Conservation (phyloP, 1,140 invertebrate genomes). For the Mya arenaria region DNA sequence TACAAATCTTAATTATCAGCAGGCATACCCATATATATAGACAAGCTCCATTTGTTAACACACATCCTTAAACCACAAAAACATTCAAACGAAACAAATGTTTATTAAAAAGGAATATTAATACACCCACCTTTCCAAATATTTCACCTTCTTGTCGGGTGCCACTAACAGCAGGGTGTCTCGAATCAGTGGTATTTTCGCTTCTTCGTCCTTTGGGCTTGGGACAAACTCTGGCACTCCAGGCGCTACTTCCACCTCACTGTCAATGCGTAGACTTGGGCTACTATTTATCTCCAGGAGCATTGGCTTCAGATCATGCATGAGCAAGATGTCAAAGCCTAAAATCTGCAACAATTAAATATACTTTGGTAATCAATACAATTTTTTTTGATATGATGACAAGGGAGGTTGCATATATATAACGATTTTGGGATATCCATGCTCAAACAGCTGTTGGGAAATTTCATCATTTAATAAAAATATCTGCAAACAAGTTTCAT, state of each 20-base stretch:
- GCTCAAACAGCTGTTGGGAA: no score
- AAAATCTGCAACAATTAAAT: constrained; percentile 78
- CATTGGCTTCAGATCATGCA: constrained; percentile 80
- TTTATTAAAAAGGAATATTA: no score
- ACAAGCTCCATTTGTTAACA: no score
- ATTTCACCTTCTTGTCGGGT: constrained; percentile 68
- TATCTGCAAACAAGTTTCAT: no score
- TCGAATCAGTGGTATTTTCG: constrained; percentile 76
- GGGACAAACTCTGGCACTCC: constrained; percentile 72
- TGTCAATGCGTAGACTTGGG: constrained; percentile 82
- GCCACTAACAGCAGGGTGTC: constrained; percentile 76
- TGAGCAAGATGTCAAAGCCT: constrained; percentile 82
- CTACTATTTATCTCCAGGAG: constrained; percentile 83
- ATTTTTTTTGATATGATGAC: background rate
- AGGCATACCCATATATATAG: no score
- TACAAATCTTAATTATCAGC: no score
- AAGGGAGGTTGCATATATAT: no score
- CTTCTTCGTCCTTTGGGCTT: constrained; percentile 78
- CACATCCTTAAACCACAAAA: no score
- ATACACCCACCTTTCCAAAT: constrained; percentile 50
- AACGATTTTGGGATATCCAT: no score
- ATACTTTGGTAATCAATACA: constrained; percentile 4
- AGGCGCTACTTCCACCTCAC: constrained; percentile 75
- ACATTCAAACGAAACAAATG: no score
- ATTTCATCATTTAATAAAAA: no score